These are phyloP conservation scores for Plebejus argus DNA, from an alignment of 2,888 invertebrate genomes.

Conservation along the genomic window DNA sequence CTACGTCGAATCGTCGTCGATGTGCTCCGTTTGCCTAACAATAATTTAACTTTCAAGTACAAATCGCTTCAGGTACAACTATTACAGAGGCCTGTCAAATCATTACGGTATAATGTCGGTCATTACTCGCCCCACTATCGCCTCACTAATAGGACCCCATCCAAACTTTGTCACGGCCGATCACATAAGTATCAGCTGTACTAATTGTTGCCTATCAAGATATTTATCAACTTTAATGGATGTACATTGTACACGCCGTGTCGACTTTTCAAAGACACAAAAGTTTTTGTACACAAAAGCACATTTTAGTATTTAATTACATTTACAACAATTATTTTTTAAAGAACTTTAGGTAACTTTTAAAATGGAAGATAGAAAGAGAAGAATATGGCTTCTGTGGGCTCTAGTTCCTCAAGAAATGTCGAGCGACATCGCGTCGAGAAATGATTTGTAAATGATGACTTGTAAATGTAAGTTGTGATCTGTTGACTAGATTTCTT, in stretches of 20 bases:
- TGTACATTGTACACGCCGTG: neutral
- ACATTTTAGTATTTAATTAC: too few relatives aligned
- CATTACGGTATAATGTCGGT: slow-evolving; percentile 21
- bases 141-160: slow-evolving; percentile 24
- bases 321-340: too few relatives aligned
- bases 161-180: slow-evolving; percentile 26
- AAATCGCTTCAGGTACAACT: slow-evolving; percentile 10
- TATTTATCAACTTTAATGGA: neutral
- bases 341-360: too few relatives aligned
- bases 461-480: too few relatives aligned
- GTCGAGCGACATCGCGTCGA: too few relatives aligned
- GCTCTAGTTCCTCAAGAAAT: too few relatives aligned
- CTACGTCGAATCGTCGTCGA: too few relatives aligned
- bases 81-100: slow-evolving; percentile 24
- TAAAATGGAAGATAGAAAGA: too few relatives aligned
- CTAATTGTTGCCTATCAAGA: slow-evolving; percentile 4
- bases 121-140: slow-evolving; percentile 25
- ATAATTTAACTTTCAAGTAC: neutral
- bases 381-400: too few relatives aligned
- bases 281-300: too few relatives aligned
- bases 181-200: slow-evolving; percentile 7
- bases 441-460: too few relatives aligned
- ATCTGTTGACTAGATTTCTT: too few relatives aligned
- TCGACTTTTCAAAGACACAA: neutral
- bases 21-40: neutral